A percentile compares a stretch with the other conserved stretches of the same genome.
phyloP scores from a whole-genome alignment of 1,140 invertebrate species.

The Rhyzopertha dominica region DNA sequence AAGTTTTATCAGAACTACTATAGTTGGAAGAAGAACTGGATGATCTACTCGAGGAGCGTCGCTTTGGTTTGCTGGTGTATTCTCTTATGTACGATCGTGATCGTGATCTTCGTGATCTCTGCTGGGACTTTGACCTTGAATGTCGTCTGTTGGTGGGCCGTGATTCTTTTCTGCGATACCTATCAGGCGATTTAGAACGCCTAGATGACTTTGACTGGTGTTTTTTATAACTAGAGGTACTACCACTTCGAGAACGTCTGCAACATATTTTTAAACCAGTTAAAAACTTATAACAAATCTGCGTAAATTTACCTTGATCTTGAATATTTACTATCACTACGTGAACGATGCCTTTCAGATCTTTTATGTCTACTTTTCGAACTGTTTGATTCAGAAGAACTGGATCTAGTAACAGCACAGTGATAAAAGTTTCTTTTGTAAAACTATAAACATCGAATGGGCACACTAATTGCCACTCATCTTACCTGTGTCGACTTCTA shows the following conservation, averaged over 20 bases:
- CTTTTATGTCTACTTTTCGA: not conserved
- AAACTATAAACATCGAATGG: not conserved
- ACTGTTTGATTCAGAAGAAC: not conserved
- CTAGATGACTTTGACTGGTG: constrained; percentile 25
- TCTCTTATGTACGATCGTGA: constrained; percentile 34
- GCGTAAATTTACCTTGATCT: constrained; percentile 10
- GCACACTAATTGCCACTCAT: constrained; percentile 5
- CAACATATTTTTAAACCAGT: not conserved
- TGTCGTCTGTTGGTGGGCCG: constrained; percentile 1
- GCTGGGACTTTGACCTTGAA: constrained; percentile 6
- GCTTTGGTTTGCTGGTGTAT: constrained; percentile 28
- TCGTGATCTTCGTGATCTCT: constrained; percentile 24
- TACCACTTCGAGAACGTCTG: constrained; percentile 17
- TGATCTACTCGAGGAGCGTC: constrained; percentile 18
- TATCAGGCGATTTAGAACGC: constrained; percentile 6
- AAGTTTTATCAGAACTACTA: not conserved
- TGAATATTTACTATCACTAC: constrained; percentile 1
- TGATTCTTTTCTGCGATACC: constrained; percentile 8
- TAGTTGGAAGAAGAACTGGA: constrained; percentile 7
- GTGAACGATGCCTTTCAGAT: not conserved
- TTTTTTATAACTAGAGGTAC: constrained; percentile 19
- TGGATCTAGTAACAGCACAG: not conserved
- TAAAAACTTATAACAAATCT: not conserved
- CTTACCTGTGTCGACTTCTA: constrained; percentile 35
- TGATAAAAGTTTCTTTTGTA: not conserved